Evolutionary conservation across 1,140 invertebrate genomes (phyloP).

Genomic region (Brachionus rubens): DNA sequence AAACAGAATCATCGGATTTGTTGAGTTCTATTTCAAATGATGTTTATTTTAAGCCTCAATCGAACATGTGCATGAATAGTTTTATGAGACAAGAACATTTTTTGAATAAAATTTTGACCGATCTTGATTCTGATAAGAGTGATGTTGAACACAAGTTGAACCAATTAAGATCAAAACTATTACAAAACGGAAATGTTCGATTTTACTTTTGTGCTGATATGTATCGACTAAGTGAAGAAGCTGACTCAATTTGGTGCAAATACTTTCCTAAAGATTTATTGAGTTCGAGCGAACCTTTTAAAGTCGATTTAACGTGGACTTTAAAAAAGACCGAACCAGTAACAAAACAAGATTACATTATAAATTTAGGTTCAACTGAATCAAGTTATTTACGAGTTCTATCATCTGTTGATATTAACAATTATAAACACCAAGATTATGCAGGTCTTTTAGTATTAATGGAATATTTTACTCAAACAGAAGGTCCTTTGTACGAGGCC

Average conservation of each 20-base stretch:
- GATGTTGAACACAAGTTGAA: conserved; percentile 64
- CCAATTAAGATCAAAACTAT: conserved; percentile 65
- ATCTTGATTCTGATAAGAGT: conserved; percentile 62
- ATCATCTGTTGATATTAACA: conserved; percentile 65
- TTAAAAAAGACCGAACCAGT: not conserved
- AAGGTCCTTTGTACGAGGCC: conserved; percentile 82
- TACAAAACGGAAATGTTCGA: conserved; percentile 64
- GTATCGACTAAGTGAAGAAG: conserved; percentile 60
- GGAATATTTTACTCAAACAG: conserved; percentile 79
- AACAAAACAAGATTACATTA: conserved; percentile 63
- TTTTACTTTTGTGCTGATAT: conserved; percentile 73
- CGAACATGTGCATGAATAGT: conserved; percentile 69
- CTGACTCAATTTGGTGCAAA: conserved; percentile 42
- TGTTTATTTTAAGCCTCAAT: not conserved
- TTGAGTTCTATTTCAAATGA: not conserved
- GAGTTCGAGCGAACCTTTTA: conserved; percentile 1
- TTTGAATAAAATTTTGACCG: conserved; percentile 67
- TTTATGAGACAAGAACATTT: conserved; percentile 75
- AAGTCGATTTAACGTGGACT: conserved; percentile 6
- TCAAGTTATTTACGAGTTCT: conserved; percentile 72
- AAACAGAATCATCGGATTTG: conserved; percentile 29
- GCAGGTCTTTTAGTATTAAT: conserved; percentile 73
- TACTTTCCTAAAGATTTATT: conserved; percentile 22
- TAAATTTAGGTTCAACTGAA: conserved; percentile 78
- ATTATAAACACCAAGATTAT: conserved; percentile 68